Percentiles rank a stretch among this genome's conserved stretches.
These are phyloP conservation scores for Cairina moschata DNA, from an alignment of 2,113 vertebrate genomes.

Conservation along the genomic window DNA sequence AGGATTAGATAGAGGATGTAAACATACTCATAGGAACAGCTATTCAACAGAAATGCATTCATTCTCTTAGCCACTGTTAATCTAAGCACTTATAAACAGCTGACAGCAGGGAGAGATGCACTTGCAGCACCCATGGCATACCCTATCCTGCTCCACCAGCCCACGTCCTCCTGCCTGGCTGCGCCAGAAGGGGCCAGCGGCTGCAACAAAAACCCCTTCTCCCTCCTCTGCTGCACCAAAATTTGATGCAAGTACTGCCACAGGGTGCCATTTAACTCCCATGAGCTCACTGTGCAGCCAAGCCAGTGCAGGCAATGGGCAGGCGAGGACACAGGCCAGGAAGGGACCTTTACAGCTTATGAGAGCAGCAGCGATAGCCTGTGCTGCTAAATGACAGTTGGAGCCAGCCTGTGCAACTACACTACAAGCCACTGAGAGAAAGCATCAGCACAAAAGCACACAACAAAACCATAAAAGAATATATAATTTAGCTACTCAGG, in stretches of 20 bases:
- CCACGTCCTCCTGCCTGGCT: background rate
- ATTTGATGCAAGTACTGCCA: background rate
- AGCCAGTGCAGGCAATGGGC: background rate
- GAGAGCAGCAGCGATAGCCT: background rate
- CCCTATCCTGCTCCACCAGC: background rate
- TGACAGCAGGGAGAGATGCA: background rate
- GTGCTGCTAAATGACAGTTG: background rate
- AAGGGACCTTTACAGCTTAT: background rate
- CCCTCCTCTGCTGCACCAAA: background rate
- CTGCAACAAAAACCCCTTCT: background rate
- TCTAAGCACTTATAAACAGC: background rate
- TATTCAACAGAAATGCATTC: background rate
- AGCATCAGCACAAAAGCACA: background rate
- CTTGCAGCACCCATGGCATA: background rate
- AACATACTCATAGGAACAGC: background rate
- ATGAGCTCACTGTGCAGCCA: background rate
- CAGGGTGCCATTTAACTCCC: background rate
- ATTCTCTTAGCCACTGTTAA: background rate
- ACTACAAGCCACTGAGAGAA: background rate
- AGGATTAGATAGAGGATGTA: background rate
- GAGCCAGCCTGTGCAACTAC: background rate
- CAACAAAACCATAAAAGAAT: background rate
- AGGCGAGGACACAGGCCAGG: background rate
- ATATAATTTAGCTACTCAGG: background rate
- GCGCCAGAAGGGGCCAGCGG: background rate